A percentile compares a stretch with the other conserved stretches of the same genome.
Evolutionary conservation across 2,797 vertebrate genomes (phyloP).

Genomic region (Falco naumanni): DNA sequence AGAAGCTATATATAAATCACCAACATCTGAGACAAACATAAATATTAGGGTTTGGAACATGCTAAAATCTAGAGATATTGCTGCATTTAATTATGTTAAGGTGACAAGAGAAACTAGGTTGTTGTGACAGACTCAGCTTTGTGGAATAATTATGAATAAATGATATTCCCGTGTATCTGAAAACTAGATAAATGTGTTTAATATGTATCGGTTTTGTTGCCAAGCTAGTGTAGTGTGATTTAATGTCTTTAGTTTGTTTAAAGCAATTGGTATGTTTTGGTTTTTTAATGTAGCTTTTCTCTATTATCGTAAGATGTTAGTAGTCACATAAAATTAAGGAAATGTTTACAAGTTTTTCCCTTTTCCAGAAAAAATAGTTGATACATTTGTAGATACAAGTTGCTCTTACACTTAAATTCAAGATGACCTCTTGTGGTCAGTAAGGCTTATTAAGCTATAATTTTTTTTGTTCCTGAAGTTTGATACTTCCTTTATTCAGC

Average conservation of each 20-base stretch:
- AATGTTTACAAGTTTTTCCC: not conserved
- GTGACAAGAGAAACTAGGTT: not conserved
- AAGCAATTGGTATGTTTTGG: not conserved
- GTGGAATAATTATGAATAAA: not conserved
- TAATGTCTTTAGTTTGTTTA: not conserved
- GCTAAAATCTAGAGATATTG: not conserved
- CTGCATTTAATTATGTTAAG: not conserved
- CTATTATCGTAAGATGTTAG: not conserved
- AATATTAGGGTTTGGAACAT: not conserved
- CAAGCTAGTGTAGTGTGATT: not conserved
- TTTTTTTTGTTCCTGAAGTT: not conserved
- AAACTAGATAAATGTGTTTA: not conserved
- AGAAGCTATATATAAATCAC: not conserved
- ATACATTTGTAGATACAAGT: not conserved
- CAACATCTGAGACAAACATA: slow-evolving; percentile 1
- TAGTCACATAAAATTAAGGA: not conserved
- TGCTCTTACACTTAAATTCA: not conserved
- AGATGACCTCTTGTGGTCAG: not conserved
- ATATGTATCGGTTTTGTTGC: not conserved
- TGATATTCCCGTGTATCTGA: not conserved
- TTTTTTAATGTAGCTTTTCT: not conserved
- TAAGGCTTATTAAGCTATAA: not conserved
- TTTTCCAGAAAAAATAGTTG: not conserved
- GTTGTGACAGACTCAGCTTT: not conserved
- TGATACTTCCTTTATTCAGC: not conserved